Percentiles rank a stretch among this genome's conserved stretches.
phyloP scores from a whole-genome alignment of 2,888 invertebrate genomes.

The Liodrosophila aerea region DNA sequence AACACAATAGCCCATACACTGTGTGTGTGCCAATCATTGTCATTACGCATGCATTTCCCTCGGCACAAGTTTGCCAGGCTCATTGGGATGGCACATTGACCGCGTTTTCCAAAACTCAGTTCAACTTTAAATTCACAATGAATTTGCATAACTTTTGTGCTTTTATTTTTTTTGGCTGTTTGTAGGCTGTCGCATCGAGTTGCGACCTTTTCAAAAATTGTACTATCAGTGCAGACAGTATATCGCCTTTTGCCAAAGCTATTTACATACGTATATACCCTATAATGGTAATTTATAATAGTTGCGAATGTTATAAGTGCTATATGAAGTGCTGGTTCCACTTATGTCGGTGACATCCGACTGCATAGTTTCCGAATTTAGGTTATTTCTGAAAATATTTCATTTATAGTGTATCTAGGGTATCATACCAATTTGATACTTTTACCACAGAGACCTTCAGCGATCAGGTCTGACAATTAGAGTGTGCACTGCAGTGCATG shows the following conservation, averaged over 20 bases:
- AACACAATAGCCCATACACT: background rate
- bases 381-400: too few species aligned
- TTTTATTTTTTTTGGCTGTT: slow-evolving; percentile 17
- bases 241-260: slow-evolving; percentile 9
- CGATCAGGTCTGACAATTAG: slow-evolving; percentile 51
- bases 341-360: too few species aligned
- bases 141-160: slow-evolving; percentile 75
- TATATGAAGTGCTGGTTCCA: too few species aligned
- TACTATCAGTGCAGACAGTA: slow-evolving; percentile 28
- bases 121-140: slow-evolving; percentile 63
- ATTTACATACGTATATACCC: slow-evolving; percentile 21
- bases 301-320: too few species aligned
- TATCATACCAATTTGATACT: too few species aligned
- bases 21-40: slow-evolving; percentile 46
- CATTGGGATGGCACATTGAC: slow-evolving; percentile 58
- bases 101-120: slow-evolving; percentile 57
- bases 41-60: slow-evolving; percentile 71
- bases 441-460: background rate
- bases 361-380: too few species aligned
- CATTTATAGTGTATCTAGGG: too few species aligned
- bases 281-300: background rate
- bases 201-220: slow-evolving; percentile 9
- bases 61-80: slow-evolving; percentile 7
- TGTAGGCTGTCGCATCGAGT: slow-evolving; percentile 12
- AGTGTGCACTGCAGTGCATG: slow-evolving; percentile 28